phyloP scores from a whole-genome alignment of 2,888 invertebrate species.

The Flabesymbios commensalis region DNA sequence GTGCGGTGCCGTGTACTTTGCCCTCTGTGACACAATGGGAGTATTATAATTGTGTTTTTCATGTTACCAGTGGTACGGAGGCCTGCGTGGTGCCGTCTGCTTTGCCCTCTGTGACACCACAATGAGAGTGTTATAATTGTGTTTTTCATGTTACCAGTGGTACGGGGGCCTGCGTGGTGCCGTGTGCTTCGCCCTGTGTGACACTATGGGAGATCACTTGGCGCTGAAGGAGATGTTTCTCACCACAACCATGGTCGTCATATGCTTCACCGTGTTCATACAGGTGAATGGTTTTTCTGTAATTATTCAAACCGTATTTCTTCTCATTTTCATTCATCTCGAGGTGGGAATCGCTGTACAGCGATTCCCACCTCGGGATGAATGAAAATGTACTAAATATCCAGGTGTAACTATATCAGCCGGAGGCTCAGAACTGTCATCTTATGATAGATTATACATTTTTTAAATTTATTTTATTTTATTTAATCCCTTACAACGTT shows the following conservation, averaged over 20 bases:
- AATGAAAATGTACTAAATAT: too few species aligned
- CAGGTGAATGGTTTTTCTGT: constrained; percentile 66
- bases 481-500: too few species aligned
- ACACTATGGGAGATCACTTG: constrained; percentile 59
- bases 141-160: constrained; percentile 48
- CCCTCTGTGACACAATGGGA: constrained; percentile 63
- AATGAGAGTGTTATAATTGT: background rate
- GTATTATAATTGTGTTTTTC: background rate
- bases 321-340: background rate
- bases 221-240: constrained; percentile 67
- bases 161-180: constrained; percentile 68
- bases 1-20: constrained; percentile 67
- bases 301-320: background rate
- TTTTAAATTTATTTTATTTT: too few species aligned
- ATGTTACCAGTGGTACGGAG: constrained; percentile 64
- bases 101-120: constrained; percentile 66
- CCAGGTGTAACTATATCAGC: too few species aligned
- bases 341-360: background rate
- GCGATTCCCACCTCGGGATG: too few species aligned
- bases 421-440: too few species aligned
- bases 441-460: too few species aligned
- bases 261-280: constrained; percentile 98
- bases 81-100: constrained; percentile 66
- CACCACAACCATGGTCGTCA: constrained; percentile 94
- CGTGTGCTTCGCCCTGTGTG: constrained; percentile 66